Percentiles rank a stretch among this genome's conserved stretches.
phyloP scores from a whole-genome alignment of 2,888 invertebrate genomes.

The Cephus pygmeus region DNA sequence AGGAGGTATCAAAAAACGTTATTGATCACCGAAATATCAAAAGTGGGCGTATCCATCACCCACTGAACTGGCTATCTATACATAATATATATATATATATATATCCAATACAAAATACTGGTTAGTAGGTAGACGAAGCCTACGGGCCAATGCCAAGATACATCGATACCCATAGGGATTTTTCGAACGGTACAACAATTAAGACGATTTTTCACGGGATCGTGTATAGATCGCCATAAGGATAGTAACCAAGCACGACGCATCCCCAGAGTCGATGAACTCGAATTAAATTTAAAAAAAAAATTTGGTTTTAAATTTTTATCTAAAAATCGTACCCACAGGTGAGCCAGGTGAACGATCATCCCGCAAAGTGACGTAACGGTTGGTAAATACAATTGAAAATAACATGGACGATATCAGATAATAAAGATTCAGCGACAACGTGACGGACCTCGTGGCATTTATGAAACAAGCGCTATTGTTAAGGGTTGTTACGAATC shows the following conservation, averaged over 20 bases:
- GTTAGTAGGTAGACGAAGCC: not conserved
- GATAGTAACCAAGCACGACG: too few species aligned
- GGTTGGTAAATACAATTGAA: not conserved
- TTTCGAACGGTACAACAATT: conserved; percentile 35
- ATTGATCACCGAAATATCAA: conserved; percentile 61
- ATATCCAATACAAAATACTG: not conserved
- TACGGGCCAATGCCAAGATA: not conserved
- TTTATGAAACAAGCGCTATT: conserved; percentile 27
- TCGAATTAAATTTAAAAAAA: not conserved
- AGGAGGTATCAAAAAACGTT: conserved; percentile 49
- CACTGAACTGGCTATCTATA: conserved; percentile 34
- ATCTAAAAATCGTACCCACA: not conserved
- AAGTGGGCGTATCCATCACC: conserved; percentile 59
- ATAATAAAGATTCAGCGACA: not conserved
- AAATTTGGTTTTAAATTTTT: not conserved
- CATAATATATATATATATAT: conserved; percentile 3
- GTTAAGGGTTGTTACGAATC: conserved; percentile 23
- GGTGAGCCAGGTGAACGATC: not conserved
- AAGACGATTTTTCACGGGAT: conserved; percentile 46
- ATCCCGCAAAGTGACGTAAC: not conserved
- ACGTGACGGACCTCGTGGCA: not conserved
- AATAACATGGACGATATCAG: not conserved
- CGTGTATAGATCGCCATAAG: not conserved
- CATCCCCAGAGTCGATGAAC: not conserved
- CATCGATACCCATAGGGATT: not conserved